Evolutionary conservation across 2,888 invertebrate species (phyloP).

Genomic region (Dryomyza anilis): DNA sequence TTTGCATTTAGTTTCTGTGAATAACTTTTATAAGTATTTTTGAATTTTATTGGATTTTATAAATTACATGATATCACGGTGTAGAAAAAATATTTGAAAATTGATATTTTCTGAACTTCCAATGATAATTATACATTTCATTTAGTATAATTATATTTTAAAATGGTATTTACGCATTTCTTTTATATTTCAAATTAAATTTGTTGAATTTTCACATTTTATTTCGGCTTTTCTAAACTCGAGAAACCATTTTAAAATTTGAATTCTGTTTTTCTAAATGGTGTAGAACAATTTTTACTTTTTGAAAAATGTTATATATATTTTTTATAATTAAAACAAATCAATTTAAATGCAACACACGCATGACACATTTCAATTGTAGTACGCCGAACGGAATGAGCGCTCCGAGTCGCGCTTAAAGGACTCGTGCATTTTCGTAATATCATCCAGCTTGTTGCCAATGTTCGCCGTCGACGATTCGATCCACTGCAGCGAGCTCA

Average conservation of each 20-base stretch:
- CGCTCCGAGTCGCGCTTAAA: slow-evolving; percentile 77
- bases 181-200: background rate
- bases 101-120: too few relatives aligned
- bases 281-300: background rate
- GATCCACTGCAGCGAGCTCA: slow-evolving; percentile 95
- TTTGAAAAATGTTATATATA: background rate
- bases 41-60: too few relatives aligned
- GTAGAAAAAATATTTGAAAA: too few relatives aligned
- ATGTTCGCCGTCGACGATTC: slow-evolving; percentile 83
- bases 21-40: too few relatives aligned
- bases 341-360: background rate
- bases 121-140: too few relatives aligned
- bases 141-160: too few relatives aligned
- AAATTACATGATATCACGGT: too few relatives aligned
- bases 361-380: too few relatives aligned
- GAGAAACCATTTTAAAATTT: too few relatives aligned
- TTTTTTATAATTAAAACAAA: background rate
- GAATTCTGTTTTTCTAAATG: background rate
- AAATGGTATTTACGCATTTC: too few relatives aligned
- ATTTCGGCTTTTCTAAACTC: too few relatives aligned
- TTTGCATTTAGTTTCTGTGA: too few relatives aligned
- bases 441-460: slow-evolving; percentile 78
- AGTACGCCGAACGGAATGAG: slow-evolving; percentile 69
- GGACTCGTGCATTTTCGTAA: slow-evolving; percentile 79
- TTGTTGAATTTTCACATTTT: background rate